Evolutionary conservation across 2,113 vertebrate genomes (phyloP).

Genomic region (Campylorhamphus procurvoides): DNA sequence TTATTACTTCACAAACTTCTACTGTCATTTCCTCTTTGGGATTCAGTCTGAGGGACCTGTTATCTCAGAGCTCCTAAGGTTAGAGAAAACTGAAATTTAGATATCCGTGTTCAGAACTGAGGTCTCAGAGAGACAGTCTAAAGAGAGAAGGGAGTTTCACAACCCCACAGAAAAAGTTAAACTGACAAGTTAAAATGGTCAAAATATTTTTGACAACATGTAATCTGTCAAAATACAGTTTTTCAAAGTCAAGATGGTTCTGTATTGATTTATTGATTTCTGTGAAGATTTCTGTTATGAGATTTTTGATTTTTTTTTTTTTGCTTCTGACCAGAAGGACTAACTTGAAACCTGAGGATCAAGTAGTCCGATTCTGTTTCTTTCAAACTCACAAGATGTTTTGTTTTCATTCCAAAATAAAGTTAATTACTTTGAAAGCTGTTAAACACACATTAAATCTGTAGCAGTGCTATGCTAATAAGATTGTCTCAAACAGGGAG

Average conservation of each 20-base stretch:
- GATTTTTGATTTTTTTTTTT: neutral
- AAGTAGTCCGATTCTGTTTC: neutral
- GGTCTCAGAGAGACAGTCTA: rapidly evolving
- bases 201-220: neutral
- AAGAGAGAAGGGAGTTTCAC: neutral
- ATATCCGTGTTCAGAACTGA: neutral
- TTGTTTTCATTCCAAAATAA: neutral
- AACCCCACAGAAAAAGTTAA: neutral
- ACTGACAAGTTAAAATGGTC: neutral
- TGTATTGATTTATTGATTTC: slow-evolving; percentile 13
- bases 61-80: neutral
- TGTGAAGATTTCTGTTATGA: neutral
- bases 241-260: neutral
- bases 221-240: neutral
- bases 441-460: neutral
- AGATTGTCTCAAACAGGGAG: neutral
- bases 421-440: neutral
- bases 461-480: neutral
- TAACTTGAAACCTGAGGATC: neutral
- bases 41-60: neutral
- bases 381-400: neutral
- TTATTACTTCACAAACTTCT: neutral
- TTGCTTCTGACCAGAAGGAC: neutral
- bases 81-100: neutral
- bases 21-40: neutral